Base-by-base conservation (phyloP, 92 coral and sea anemone species). In the Anthopleura xanthogrammica region DNA sequence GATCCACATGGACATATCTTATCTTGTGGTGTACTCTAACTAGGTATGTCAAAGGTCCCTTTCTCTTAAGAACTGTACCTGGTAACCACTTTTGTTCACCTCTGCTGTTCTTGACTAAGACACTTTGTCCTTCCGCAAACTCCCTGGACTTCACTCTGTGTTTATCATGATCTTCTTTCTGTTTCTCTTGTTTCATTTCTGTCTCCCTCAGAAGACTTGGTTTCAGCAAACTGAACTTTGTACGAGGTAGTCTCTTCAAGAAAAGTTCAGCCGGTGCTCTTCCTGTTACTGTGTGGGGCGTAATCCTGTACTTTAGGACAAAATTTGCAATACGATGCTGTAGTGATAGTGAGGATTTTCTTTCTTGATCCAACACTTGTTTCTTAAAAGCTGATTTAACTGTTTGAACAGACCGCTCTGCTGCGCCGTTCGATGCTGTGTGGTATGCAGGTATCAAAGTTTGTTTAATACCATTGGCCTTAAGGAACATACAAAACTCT, bases 271-370 rank as follows among this genome's bases (percentile, higher is more conserved):
- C 89, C 23, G 91, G 88, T 29, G 91, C 79, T 64, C 72, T 65
- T 54, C 91, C 94, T 7, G 88, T 91, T 65, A 85, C 77, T 2
- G 90, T 83, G 72, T 90, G 90, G 23, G 90, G 93, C 48, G 86
- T 83, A 60, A 36, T 80, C 43, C 76, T 76, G 64, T 90, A 82
- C 41, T 46, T 62, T 14, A 90, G 75, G 4, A 90, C 85, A 17
- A 90, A 87, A 54, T 87, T 83, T 16, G 85, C 75, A 41, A 83
- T 74, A 24, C 88, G 77, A 66, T 79, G 76, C 19, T 42, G 24
- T 29, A 29, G 36, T 29, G 36, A 29, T 29, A 29, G 36, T 29
- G 36, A 29, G 9, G 70, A 43, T 46, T 80, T 82, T 75, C 58
- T 52, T 60, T 60, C 60, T 14, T 0, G 16, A 41, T 83, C 84